phyloP scores from a whole-genome alignment of 2,797 vertebrate species.

The Rhynchotus rufescens region DNA sequence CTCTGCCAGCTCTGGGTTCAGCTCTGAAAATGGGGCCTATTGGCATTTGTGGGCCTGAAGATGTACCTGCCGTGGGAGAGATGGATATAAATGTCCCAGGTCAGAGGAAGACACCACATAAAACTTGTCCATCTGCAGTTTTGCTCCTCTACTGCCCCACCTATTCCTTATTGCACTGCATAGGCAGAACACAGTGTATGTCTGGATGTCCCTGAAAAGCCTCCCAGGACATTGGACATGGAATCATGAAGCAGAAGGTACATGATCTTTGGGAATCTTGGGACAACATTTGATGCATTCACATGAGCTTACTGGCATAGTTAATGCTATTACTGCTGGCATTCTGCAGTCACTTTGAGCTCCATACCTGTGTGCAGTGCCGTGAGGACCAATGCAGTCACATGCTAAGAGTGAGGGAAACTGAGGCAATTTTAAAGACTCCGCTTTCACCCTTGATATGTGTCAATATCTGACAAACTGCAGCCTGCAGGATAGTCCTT shows the following conservation, averaged over 20 bases:
- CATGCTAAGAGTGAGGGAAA: neutral
- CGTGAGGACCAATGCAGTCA: neutral
- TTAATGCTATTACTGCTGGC: neutral
- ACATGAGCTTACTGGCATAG: neutral
- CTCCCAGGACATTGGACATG: neutral
- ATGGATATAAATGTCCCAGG: neutral
- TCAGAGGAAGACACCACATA: neutral
- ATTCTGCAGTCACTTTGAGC: neutral
- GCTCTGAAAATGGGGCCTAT: no score
- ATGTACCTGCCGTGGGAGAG: neutral
- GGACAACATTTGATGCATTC: constrained; percentile 18
- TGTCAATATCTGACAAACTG: neutral
- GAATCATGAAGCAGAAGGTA: neutral
- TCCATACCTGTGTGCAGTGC: neutral
- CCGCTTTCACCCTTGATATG: neutral
- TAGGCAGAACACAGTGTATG: neutral
- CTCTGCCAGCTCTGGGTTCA: no score
- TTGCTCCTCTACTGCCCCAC: rapidly evolving
- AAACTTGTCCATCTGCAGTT: neutral
- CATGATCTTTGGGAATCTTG: neutral
- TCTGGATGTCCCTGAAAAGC: neutral
- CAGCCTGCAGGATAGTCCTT: neutral
- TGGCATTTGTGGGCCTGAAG: neutral
- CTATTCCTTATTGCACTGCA: neutral
- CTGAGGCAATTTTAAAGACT: neutral